Percentiles rank a stretch among this genome's conserved stretches.
phyloP scores from a whole-genome alignment of 2,797 vertebrate species.

The Acipenser transmontanus region DNA sequence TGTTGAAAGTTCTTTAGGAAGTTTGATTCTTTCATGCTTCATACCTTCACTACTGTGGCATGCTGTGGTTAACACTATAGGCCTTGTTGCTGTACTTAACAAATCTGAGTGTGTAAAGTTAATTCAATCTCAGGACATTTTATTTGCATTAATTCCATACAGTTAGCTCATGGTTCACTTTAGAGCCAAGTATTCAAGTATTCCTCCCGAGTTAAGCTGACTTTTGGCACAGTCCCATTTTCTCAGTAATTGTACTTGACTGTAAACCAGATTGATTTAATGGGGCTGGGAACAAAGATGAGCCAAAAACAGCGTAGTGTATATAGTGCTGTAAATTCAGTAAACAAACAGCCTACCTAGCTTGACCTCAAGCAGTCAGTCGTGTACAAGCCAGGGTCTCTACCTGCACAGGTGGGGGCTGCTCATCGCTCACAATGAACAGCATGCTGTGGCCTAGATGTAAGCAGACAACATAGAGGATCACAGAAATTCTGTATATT shows the following conservation, averaged over 20 bases:
- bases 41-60: too few species aligned
- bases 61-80: too few species aligned
- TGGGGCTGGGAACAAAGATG: conserved; percentile 7
- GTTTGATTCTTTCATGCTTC: too few species aligned
- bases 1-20: too few species aligned
- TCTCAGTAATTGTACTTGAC: conserved; percentile 14
- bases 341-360: background rate
- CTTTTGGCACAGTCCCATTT: conserved; percentile 7
- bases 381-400: background rate
- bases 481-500: too few species aligned
- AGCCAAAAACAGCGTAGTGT: conserved; percentile 11
- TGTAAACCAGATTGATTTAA: conserved; percentile 10
- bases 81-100: too few species aligned
- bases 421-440: too few species aligned
- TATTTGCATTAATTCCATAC: background rate
- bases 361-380: background rate
- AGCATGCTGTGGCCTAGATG: too few species aligned
- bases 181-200: background rate
- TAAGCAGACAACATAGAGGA: too few species aligned
- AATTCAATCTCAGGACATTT: too few species aligned
- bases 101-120: too few species aligned
- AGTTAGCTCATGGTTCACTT: background rate
- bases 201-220: conserved; percentile 7
- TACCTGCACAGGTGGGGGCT: too few species aligned
- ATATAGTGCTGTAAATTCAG: background rate